A percentile compares a stretch with the other conserved stretches of the same genome.
phyloP scores from a whole-genome alignment of 2,113 vertebrate species.

The Montifringilla adamsi region DNA sequence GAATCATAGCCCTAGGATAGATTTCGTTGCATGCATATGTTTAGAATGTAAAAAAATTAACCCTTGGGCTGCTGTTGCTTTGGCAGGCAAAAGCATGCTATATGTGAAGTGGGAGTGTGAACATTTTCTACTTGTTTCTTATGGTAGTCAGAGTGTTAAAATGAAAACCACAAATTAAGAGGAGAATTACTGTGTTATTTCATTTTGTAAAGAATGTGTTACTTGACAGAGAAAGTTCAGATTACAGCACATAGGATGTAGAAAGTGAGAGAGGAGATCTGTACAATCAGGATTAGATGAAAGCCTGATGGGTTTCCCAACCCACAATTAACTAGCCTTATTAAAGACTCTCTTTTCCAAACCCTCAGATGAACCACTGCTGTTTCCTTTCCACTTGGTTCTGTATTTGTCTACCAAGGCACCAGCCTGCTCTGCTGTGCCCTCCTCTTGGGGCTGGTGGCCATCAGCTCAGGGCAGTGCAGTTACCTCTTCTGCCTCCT shows the following conservation, averaged over 20 bases:
- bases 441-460: neutral
- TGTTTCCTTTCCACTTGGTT: neutral
- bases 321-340: neutral
- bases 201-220: neutral
- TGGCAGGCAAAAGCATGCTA: neutral
- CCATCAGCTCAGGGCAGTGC: neutral
- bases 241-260: neutral
- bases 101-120: neutral
- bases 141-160: slow-evolving; percentile 29
- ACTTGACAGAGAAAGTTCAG: neutral
- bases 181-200: slow-evolving; percentile 17
- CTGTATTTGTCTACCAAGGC: neutral
- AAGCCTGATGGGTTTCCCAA: neutral
- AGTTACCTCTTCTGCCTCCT: neutral
- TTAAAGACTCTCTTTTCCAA: neutral
- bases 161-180: slow-evolving; percentile 23
- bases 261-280: neutral
- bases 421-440: neutral
- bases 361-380: neutral
- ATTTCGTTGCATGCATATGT: neutral
- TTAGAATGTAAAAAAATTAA: slow-evolving; percentile 38
- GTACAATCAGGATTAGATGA: neutral
- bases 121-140: neutral
- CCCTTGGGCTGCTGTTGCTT: neutral
- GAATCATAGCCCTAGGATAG: slow-evolving; percentile 18